These are phyloP conservation scores for Antheraea yamamai DNA, from an alignment of 2,888 invertebrate species.

Conservation along the genomic window DNA sequence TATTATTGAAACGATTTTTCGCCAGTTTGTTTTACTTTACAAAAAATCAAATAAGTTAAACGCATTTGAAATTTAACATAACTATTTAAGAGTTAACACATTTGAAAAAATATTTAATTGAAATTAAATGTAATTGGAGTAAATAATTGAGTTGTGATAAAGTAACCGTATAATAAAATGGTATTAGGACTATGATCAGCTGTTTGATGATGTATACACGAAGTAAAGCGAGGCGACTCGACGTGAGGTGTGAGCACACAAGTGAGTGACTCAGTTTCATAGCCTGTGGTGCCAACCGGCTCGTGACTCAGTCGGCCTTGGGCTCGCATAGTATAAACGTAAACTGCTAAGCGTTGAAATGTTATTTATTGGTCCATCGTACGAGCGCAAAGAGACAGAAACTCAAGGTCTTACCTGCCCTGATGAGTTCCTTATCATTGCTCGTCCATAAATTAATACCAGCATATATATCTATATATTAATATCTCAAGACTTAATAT, in stretches of 20 bases:
- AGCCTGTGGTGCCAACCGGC: slow-evolving; percentile 55
- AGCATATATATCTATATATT: not conserved
- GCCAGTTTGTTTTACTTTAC: not conserved
- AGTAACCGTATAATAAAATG: not conserved
- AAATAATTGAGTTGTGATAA: not conserved
- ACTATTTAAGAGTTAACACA: not conserved
- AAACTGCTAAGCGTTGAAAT: slow-evolving; percentile 65
- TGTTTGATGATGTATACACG: slow-evolving; percentile 10
- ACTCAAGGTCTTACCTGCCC: not conserved
- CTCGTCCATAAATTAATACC: not conserved
- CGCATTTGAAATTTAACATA: not conserved
- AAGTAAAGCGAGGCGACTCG: slow-evolving; percentile 27
- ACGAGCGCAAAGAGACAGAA: slow-evolving; percentile 2
- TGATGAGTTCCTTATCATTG: not conserved
- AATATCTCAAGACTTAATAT: not conserved
- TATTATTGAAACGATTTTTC: not conserved
- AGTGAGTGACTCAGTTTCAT: slow-evolving; percentile 62
- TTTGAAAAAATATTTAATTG: not conserved
- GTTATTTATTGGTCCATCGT: slow-evolving; percentile 49
- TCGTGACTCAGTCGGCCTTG: slow-evolving; percentile 78
- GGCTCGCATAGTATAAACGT: slow-evolving; percentile 51
- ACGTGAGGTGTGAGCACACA: slow-evolving; percentile 45
- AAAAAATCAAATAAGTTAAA: not conserved
- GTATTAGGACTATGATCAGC: slow-evolving; percentile 18
- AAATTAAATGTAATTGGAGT: not conserved